Evolutionary conservation across 2,888 invertebrate genomes (phyloP).

Genomic region (Bembecia ichneumoniformis): DNA sequence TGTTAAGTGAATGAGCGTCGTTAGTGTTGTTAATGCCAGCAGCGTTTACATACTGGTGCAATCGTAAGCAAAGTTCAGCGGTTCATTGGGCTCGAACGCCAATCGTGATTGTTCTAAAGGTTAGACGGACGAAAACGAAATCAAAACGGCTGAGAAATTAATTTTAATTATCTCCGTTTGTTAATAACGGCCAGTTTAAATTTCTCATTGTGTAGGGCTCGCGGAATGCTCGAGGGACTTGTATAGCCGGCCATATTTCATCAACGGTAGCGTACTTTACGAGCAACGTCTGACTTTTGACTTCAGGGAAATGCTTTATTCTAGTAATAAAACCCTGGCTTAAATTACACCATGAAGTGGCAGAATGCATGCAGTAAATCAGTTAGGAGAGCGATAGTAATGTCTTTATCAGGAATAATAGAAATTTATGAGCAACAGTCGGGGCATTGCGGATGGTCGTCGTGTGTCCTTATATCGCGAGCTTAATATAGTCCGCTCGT

Average conservation of each 20-base stretch:
- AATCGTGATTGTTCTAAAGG: constrained; percentile 56
- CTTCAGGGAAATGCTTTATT: constrained; percentile 26
- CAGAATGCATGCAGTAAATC: neutral
- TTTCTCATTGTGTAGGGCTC: constrained; percentile 13
- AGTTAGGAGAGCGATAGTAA: neutral
- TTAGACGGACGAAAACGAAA: constrained; percentile 30
- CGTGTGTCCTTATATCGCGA: constrained; percentile 11
- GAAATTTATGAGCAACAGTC: neutral
- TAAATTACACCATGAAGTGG: neutral
- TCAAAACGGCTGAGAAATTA: constrained; percentile 11
- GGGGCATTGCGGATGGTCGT: constrained; percentile 1
- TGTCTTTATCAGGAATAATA: neutral
- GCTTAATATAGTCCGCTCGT: constrained; percentile 35
- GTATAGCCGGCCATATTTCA: constrained; percentile 36
- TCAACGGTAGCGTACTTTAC: constrained; percentile 34
- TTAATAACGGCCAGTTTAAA: constrained; percentile 23
- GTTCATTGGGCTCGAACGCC: constrained; percentile 49
- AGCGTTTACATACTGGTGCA: constrained; percentile 30
- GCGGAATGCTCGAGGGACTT: constrained; percentile 22
- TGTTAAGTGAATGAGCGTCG: constrained; percentile 18
- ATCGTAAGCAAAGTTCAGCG: constrained; percentile 58
- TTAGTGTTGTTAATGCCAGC: constrained; percentile 35
- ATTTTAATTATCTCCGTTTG: constrained; percentile 21
- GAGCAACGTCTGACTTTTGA: constrained; percentile 37
- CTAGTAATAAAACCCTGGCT: constrained; percentile 10